Conservation (phyloP, 2,113 vertebrate genomes). For the Vombatus ursinus region DNA sequence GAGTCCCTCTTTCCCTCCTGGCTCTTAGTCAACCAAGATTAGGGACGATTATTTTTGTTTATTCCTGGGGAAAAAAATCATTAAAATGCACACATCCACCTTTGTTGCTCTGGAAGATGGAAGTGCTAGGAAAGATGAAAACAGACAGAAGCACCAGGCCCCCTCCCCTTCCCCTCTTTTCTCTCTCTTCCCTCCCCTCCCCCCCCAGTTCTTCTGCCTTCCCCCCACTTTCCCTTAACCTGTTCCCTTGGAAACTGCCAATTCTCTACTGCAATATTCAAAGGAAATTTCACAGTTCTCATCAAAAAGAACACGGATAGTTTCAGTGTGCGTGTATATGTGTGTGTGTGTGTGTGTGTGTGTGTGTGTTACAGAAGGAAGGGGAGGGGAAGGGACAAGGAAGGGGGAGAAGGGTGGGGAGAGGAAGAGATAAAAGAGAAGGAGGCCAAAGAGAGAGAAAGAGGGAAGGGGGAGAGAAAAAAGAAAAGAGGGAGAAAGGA, state of each 20-base stretch:
- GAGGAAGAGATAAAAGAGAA: background rate
- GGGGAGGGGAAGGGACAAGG: background rate
- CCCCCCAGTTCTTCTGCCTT: conserved; percentile 56
- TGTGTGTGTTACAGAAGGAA: background rate
- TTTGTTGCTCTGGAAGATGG: conserved; percentile 76
- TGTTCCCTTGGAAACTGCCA: conserved; percentile 87
- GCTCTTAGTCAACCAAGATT: conserved; percentile 66
- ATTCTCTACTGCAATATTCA: conserved; percentile 80
- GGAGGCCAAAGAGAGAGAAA: background rate
- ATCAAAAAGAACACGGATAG: conserved; percentile 68
- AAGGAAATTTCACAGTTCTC: conserved; percentile 81
- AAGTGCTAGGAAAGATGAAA: conserved; percentile 79
- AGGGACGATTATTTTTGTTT: conserved; percentile 74
- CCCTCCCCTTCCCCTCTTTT: conserved; percentile 49
- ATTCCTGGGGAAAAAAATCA: conserved; percentile 76
- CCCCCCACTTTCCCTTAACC: conserved; percentile 74
- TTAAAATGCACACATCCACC: conserved; percentile 65
- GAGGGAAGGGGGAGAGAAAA: background rate
- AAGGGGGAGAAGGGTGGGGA: background rate
- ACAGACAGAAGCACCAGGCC: conserved; percentile 76
- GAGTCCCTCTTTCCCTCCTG: conserved; percentile 54
- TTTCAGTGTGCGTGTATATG: background rate
- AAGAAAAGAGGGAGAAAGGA: background rate
- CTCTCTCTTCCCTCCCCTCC: background rate
- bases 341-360: no score